Conservation (phyloP, 2,797 vertebrate species). For the Notamacropus eugenii region DNA sequence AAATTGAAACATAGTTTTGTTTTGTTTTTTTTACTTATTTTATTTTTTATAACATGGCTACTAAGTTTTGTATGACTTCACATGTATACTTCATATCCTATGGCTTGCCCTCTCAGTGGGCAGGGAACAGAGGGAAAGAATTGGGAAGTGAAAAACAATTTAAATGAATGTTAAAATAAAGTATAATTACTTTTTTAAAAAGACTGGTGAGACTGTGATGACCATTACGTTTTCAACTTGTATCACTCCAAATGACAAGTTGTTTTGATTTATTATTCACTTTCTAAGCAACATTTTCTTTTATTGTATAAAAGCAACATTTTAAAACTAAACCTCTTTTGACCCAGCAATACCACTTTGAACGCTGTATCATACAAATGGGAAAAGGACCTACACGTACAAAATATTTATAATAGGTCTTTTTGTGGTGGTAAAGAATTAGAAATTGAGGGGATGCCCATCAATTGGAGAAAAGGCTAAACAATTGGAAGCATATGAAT, state of each 20-base stretch:
- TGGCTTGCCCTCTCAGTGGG: not conserved
- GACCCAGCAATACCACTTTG: too few species aligned
- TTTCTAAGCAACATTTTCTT: not conserved
- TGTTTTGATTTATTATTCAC: not conserved
- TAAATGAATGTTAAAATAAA: not conserved
- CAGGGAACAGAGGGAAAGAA: not conserved
- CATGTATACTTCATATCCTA: not conserved
- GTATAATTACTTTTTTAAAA: not conserved
- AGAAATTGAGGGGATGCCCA: too few species aligned
- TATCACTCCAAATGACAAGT: not conserved
- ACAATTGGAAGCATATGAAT: too few species aligned
- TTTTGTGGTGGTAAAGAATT: too few species aligned
- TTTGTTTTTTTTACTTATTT: not conserved
- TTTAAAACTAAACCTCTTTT: not conserved
- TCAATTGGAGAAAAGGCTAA: too few species aligned
- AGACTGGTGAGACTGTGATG: not conserved
- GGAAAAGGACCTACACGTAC: too few species aligned
- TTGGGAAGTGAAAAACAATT: not conserved
- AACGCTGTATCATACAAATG: too few species aligned
- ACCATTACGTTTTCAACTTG: not conserved
- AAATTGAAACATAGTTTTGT: not conserved
- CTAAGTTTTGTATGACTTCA: not conserved
- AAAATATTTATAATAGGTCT: too few species aligned
- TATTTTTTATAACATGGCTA: not conserved
- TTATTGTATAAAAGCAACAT: not conserved